Conservation (phyloP, 2,888 invertebrate genomes). For the Nebria brevicollis region DNA sequence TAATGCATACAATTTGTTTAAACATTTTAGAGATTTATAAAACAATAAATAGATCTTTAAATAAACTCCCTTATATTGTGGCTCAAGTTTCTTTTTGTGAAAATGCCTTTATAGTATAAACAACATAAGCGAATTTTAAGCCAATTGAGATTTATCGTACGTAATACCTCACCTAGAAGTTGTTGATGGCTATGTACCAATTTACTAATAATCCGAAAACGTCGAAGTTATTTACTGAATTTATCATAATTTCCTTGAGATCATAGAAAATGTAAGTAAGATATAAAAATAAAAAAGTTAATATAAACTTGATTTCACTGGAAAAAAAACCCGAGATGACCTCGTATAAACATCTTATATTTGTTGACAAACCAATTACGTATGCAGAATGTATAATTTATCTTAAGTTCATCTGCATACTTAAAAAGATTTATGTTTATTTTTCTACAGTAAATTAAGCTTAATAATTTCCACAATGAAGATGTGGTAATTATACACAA, state of each 20-base stretch:
- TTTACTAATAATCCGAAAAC: background rate
- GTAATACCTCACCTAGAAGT: background rate
- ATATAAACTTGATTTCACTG: background rate
- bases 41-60: too few relatives aligned
- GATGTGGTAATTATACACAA: too few relatives aligned
- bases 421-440: background rate
- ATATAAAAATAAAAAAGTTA: background rate
- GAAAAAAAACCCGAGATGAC: background rate
- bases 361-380: background rate
- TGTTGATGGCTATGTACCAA: background rate
- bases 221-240: background rate
- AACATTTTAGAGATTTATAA: too few relatives aligned
- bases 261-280: background rate
- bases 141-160: background rate
- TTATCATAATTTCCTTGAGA: background rate
- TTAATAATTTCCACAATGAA: too few relatives aligned
- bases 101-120: too few relatives aligned
- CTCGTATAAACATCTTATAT: background rate
- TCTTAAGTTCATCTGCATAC: background rate
- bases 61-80: too few relatives aligned
- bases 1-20: too few relatives aligned
- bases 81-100: too few relatives aligned
- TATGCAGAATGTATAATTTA: background rate
- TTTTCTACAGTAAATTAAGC: background rate
- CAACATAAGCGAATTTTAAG: background rate